Percentiles rank a stretch among this genome's conserved stretches.
These are phyloP conservation scores for Tragelaphus buxtoni DNA, from an alignment of 2,113 vertebrate species.

Conservation along the genomic window DNA sequence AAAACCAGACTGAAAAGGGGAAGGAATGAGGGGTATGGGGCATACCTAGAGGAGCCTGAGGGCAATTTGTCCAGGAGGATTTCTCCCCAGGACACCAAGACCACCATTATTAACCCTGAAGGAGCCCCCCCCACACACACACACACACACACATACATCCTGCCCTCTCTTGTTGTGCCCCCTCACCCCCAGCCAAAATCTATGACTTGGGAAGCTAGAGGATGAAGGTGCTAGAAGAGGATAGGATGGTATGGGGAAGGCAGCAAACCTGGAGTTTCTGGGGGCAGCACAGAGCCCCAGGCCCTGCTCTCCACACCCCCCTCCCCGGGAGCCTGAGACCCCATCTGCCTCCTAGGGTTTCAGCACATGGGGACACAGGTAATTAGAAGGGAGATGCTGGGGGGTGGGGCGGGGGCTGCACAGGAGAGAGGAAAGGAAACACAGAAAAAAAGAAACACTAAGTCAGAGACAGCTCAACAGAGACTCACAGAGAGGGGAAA, in stretches of 20 bases:
- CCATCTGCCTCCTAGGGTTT: not conserved
- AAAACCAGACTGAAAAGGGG: not conserved
- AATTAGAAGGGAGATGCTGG: not conserved
- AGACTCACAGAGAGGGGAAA: not conserved
- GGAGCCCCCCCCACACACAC: accelerated
- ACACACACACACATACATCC: not conserved
- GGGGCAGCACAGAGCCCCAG: not conserved
- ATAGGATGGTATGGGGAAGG: not conserved
- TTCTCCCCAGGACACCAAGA: not conserved
- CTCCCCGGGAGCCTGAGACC: not conserved
- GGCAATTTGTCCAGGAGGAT: not conserved
- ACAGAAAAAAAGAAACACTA: not conserved
- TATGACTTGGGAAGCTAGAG: not conserved
- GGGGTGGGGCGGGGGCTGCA: accelerated
- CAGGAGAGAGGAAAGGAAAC: not conserved
- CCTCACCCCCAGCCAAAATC: not conserved
- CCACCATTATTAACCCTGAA: accelerated
- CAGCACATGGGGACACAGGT: not conserved
- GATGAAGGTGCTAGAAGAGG: not conserved
- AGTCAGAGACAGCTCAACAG: not conserved
- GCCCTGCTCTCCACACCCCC: not conserved
- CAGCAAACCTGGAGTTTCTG: not conserved
- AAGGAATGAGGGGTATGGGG: no score
- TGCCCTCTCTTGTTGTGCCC: accelerated
- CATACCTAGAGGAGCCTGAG: not conserved